Evolutionary conservation across 2,797 vertebrate genomes (phyloP).

Genomic region (Xenentodon cancila): DNA sequence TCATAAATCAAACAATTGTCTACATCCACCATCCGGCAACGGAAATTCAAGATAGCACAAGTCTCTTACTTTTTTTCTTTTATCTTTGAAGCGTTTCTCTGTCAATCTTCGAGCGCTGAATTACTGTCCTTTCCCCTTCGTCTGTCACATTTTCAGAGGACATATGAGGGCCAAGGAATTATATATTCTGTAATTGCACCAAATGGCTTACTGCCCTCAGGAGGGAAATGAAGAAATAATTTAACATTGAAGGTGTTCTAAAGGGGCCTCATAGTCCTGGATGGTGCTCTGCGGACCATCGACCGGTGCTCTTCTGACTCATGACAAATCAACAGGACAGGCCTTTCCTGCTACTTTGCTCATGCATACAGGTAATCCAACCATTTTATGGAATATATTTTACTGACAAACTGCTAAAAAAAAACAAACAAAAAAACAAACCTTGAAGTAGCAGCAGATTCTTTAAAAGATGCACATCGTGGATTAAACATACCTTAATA

Average conservation of each 20-base stretch:
- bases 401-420: slow-evolving; percentile 29
- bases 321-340: slow-evolving; percentile 52
- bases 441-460: too few species aligned
- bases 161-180: slow-evolving; percentile 50
- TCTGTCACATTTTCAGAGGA: slow-evolving; percentile 27
- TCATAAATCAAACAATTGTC: slow-evolving; percentile 63
- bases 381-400: slow-evolving; percentile 32
- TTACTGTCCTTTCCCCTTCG: slow-evolving; percentile 21
- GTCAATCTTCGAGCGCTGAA: slow-evolving; percentile 25
- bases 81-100: slow-evolving; percentile 27
- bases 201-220: slow-evolving; percentile 64
- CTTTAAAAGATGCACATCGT: too few species aligned
- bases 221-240: slow-evolving; percentile 65
- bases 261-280: slow-evolving; percentile 31
- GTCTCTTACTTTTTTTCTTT: slow-evolving; percentile 11
- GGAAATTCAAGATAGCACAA: slow-evolving; percentile 33
- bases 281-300: slow-evolving; percentile 29
- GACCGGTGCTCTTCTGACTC: slow-evolving; percentile 43
- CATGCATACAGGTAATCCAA: slow-evolving; percentile 26
- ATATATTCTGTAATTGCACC: slow-evolving; percentile 62
- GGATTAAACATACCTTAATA: slow-evolving; percentile 77
- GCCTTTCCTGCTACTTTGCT: slow-evolving; percentile 47
- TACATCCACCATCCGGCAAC: slow-evolving; percentile 35
- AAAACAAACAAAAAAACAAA: neutral
- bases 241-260: slow-evolving; percentile 60